Evolutionary conservation across 1,140 invertebrate genomes (phyloP).

Genomic region (Drosophila azteca): DNA sequence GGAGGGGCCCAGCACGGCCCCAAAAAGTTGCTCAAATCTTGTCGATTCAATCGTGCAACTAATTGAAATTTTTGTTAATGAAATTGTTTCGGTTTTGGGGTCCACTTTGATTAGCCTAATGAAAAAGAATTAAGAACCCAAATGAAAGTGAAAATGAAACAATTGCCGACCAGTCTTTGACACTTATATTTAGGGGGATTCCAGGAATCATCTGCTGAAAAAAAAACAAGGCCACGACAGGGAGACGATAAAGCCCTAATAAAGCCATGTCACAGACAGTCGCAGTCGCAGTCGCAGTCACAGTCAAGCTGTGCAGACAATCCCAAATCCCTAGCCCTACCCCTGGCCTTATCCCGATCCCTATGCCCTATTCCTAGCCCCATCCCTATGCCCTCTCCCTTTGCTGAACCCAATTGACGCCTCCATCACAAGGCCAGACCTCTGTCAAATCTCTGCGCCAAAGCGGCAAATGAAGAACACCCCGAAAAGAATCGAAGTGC

Average conservation of each 20-base stretch:
- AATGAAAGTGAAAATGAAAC: slow-evolving; percentile 17
- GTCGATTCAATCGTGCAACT: slow-evolving; percentile 80
- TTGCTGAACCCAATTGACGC: too few species aligned
- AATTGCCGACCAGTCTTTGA: not conserved
- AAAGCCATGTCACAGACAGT: slow-evolving; percentile 43
- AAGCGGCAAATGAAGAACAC: slow-evolving; percentile 36
- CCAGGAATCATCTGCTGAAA: slow-evolving; percentile 18
- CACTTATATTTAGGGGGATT: slow-evolving; percentile 32
- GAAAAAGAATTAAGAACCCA: slow-evolving; percentile 12
- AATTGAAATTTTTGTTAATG: slow-evolving; percentile 76
- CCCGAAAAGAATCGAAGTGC: slow-evolving; percentile 10
- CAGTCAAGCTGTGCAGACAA: slow-evolving; percentile 2
- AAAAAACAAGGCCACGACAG: slow-evolving; percentile 28
- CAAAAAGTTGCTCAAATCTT: slow-evolving; percentile 74
- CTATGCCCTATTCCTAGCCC: too few species aligned
- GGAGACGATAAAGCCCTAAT: slow-evolving; percentile 30
- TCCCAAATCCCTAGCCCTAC: too few species aligned
- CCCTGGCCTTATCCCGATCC: too few species aligned
- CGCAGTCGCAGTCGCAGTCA: too few species aligned
- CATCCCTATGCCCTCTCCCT: too few species aligned
- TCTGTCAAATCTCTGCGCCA: slow-evolving; percentile 35
- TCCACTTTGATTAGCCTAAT: slow-evolving; percentile 40
- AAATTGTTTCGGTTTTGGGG: slow-evolving; percentile 51
- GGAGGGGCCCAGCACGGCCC: not conserved
- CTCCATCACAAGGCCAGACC: too few species aligned